Conservation (phyloP, 2,797 vertebrate genomes). For the Poeciliopsis turneri region DNA sequence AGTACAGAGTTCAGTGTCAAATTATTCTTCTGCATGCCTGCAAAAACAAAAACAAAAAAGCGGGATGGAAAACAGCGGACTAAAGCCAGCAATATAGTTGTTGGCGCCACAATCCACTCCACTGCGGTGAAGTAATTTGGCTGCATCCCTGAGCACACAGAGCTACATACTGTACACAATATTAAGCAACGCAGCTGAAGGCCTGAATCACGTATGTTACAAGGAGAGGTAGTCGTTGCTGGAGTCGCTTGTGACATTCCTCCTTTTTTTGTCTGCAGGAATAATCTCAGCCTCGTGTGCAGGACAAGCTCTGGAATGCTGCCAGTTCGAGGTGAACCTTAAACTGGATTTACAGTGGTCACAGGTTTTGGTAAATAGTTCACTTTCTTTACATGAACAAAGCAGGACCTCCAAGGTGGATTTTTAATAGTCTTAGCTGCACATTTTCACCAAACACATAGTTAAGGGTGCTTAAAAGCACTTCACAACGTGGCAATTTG, state of each 20-base stretch:
- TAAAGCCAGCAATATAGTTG: constrained; percentile 26
- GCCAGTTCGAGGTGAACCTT: constrained; percentile 32
- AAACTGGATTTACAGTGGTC: constrained; percentile 38
- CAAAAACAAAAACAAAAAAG: background rate
- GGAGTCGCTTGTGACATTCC: constrained; percentile 10
- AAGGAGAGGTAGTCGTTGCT: constrained; percentile 21
- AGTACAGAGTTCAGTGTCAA: constrained; percentile 15
- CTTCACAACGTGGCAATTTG: background rate
- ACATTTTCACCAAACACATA: constrained; percentile 26
- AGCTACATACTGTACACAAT: constrained; percentile 26
- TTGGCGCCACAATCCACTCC: constrained; percentile 28
- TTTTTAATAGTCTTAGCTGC: constrained; percentile 42
- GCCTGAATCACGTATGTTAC: constrained; percentile 8
- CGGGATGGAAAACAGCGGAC: constrained; percentile 23
- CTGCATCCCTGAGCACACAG: constrained; percentile 16
- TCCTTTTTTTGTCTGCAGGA: constrained; percentile 9
- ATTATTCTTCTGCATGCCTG: constrained; percentile 45
- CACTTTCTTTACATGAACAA: constrained; percentile 41
- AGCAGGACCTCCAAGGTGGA: constrained; percentile 46
- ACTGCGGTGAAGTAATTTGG: constrained; percentile 35
- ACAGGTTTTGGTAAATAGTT: constrained; percentile 43
- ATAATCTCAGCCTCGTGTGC: constrained; percentile 15
- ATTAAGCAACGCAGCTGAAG: constrained; percentile 22
- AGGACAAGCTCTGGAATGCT: constrained; percentile 23
- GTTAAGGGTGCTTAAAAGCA: background rate